Evolutionary conservation across 2,113 vertebrate genomes (phyloP).

Genomic region (Solenodon paradoxus): DNA sequence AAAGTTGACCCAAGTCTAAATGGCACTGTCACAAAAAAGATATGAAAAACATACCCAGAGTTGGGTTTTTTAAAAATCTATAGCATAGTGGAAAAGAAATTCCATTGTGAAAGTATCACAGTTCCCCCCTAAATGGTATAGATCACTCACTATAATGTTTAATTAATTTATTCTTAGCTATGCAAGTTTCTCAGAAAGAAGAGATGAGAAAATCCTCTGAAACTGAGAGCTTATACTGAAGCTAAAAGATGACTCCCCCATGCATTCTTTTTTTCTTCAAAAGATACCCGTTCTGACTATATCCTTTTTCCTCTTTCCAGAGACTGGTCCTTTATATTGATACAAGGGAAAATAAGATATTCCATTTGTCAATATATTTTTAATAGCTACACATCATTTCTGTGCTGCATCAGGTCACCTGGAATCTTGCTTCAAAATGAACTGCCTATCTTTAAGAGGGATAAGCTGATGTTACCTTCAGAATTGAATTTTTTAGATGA

Average conservation of each 20-base stretch:
- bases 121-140: not conserved
- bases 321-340: not conserved
- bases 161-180: not conserved
- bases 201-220: not conserved
- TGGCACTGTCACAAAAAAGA: not conserved
- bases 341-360: not conserved
- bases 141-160: not conserved
- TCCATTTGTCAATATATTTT: not conserved
- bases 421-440: not conserved
- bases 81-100: not conserved
- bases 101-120: not conserved
- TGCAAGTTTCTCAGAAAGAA: not conserved
- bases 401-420: not conserved
- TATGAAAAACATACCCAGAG: not conserved
- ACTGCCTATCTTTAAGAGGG: not conserved
- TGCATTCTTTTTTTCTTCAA: not conserved
- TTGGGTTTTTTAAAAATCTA: not conserved
- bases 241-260: not conserved
- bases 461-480: conserved; percentile 2
- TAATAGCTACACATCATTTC: not conserved
- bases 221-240: not conserved
- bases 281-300: not conserved
- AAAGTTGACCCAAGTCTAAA: not conserved
- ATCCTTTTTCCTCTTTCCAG: conserved; percentile 7
- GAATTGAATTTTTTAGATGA: conserved; percentile 19